Evolutionary conservation across 2,888 invertebrate genomes (phyloP).

Genomic region (Polyommatus icarus): DNA sequence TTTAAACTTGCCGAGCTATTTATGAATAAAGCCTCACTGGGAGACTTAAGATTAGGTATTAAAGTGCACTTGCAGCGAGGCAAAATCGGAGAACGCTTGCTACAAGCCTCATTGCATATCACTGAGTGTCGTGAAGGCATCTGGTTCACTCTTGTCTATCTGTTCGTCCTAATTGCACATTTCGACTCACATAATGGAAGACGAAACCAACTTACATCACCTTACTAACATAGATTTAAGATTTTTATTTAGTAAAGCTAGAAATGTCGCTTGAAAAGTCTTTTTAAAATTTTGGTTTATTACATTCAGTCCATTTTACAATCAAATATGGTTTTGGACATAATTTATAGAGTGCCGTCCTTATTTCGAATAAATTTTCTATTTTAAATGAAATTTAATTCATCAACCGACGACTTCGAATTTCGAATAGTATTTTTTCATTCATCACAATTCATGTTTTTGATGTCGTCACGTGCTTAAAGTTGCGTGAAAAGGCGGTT

Average conservation of each 20-base stretch:
- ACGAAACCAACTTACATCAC: conserved; percentile 75
- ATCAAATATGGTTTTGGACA: background rate
- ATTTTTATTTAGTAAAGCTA: background rate
- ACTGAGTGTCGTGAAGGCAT: conserved; percentile 59
- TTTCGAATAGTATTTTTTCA: background rate
- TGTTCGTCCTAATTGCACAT: conserved; percentile 75
- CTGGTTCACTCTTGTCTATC: conserved; percentile 71
- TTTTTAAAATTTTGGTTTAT: background rate
- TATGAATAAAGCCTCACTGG: background rate
- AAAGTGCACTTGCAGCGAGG: background rate
- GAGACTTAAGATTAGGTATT: background rate
- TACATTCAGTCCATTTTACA: too few relatives aligned
- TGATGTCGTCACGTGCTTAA: conserved; percentile 58
- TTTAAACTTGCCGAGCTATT: background rate
- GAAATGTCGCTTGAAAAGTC: background rate
- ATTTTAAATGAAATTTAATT: too few relatives aligned
- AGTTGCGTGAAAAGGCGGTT: conserved; percentile 40
- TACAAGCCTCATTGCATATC: conserved; percentile 33
- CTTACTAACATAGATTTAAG: conserved; percentile 50
- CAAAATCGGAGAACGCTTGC: background rate
- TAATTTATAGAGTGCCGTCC: too few relatives aligned
- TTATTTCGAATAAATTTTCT: too few relatives aligned
- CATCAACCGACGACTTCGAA: too few relatives aligned
- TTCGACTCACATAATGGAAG: conserved; percentile 68
- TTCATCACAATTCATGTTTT: conserved; percentile 33